Base-by-base conservation (phyloP, 2,888 invertebrate species). In the Synanthedon andrenaeformis region DNA sequence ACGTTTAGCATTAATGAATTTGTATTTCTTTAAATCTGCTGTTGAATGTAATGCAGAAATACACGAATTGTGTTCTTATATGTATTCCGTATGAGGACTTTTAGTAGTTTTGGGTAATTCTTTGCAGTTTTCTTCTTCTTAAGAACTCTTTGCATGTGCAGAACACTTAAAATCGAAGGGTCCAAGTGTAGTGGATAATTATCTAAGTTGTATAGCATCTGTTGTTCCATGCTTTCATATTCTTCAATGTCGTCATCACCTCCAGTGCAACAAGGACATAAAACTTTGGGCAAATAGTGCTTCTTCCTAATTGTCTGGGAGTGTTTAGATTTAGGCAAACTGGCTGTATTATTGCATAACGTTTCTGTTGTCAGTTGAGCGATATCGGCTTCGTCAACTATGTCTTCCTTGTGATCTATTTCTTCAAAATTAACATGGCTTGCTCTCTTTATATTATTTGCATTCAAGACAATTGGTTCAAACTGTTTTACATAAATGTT, bases 221-320 rank as follows among this genome's bases (percentile, higher is more conserved):
- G 69, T 41, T 82, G 60, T 55, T 80, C 70, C 12, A 83, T 74
- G 52, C 66, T 76, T 65, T 82, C 79, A 56, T 74, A 82, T 1
- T 79, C 82, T 56, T 65, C 71, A 10, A 55, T 59, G 53, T 71
- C 72, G 1, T 68, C 70, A n/a, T 62, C 65, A 5, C 72, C 73
- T 3, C 76, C 75, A 28, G 69, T 68, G 56, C 82, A 82, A 59
- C 84, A 84, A 1, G 84, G 82, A 51, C 83, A 85, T 0, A 75
- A 19, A 0, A 73, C 28, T 55, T 57, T 76, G 10, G 80, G 79
- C 4, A 69, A 55, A 49, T 52, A 55, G 57, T 64, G 72, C 2
- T 56, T 55, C 55, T 55, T 57, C 45, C 55, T 62, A 23, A 56
- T 57, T 45, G 51, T 52, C 54, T 52, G 11, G 28, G 42, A 42